phyloP scores from a whole-genome alignment of 2,797 vertebrate genomes.

The Onychomys torridus region DNA sequence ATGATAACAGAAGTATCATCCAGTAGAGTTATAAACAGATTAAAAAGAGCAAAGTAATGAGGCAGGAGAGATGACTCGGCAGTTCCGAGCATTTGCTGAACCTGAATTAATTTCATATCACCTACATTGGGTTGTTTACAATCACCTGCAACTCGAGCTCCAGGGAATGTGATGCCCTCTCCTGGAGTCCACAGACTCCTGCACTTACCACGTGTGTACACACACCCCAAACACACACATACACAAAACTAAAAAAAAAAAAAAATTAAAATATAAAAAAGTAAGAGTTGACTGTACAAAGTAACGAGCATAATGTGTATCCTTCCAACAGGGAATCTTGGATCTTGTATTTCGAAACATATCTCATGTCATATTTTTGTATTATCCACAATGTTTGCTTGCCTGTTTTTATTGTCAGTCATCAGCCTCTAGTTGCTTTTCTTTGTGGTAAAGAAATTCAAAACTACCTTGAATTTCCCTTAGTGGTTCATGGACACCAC shows the following conservation, averaged over 20 bases:
- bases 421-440: constrained; percentile 75
- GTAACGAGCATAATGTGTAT: not conserved
- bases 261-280: not conserved
- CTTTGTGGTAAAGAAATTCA: constrained; percentile 76
- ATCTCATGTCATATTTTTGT: constrained; percentile 71
- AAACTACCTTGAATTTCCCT: constrained; percentile 78
- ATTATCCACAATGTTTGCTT: constrained; percentile 78
- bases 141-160: not conserved
- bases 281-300: not conserved
- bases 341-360: constrained; percentile 62
- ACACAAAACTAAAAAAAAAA: not conserved
- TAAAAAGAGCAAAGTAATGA: not conserved
- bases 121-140: not conserved
- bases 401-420: constrained; percentile 61
- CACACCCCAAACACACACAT: not conserved
- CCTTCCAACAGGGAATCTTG: constrained; percentile 58
- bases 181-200: not conserved
- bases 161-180: not conserved
- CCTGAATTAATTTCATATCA: not conserved
- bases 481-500: constrained; percentile 69
- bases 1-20: not conserved
- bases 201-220: not conserved
- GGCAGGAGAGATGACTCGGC: too few relatives aligned
- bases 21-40: not conserved
- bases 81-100: not conserved